Evolutionary conservation across 2,113 vertebrate species (phyloP), one percentile per base, ranked within the genome.

Genomic region (Labrus mixtus): DNA sequence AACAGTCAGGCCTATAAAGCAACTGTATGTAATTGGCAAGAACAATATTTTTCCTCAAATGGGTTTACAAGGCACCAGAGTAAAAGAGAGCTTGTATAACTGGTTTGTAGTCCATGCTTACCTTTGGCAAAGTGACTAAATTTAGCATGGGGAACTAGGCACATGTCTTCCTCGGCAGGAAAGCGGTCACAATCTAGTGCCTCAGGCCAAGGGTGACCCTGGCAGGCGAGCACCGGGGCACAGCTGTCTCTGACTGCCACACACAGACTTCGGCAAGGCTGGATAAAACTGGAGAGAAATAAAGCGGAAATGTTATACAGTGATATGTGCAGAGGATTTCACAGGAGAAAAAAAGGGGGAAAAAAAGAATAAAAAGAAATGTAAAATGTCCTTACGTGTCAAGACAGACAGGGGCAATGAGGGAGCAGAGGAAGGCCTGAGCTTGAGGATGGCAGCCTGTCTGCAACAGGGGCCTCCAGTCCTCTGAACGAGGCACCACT

Each of bases 251-350:
- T 94, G 33, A 98, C 96, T 0, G 94, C 93, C 62, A 78, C 64
- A 56, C 96, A 97, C 89, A 98, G 90, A 8, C 95, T 97, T 22
- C 93, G 94, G 8, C 96, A 97, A 0, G 96, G 96, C 78, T 95
- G 96, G 82, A 97, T 96, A 48, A 97, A 97, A 62, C 96, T 97
- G 91, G 16, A 60, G 51, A 20, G 17, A 64, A 64, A n/a, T 12
- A 51, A 8, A 41, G 13, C 22, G 1, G 71, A 62, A 60, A 65
- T 17, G 57, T 73, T 20, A 79, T 1, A 78, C 10, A 63, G 5
- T 22, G 36, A 45, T 10, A 37, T 22, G 8, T 62, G 19, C 19
- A 8, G 6, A 36, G 23, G 8, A 48, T 8, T 25, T 25, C 6
- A 71, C 5, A 22, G 16, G 50, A 29, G 60, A 53, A 22, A 63